Base-by-base conservation (phyloP, 2,113 vertebrate genomes). In the Trinectes maculatus region DNA sequence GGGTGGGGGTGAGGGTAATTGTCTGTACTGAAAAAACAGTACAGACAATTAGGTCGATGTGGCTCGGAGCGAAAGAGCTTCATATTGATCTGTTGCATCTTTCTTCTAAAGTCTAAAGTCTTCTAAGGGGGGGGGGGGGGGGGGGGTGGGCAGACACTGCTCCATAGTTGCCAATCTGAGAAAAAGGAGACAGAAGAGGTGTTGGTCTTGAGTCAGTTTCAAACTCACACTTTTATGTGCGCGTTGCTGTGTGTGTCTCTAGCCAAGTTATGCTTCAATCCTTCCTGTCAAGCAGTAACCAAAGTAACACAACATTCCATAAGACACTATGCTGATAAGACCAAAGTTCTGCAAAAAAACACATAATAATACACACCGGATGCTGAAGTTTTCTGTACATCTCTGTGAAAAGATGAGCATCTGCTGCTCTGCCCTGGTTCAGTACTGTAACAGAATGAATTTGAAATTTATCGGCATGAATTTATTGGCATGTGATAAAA, bases 251-350 rank as follows among this genome's bases (percentile, higher is more conserved):
- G 1, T 34, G 54, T 33, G n/a, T 8, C 1, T 11, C 82, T 59
- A 42, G 97, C 95, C 98, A 97, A 99, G 80, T 95, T 95, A 79
- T 99, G 96, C 88, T 98, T 98, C 87, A 99, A 85, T 71, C 98
- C 85, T 18, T 95, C 94, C 98, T 99, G 87, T 43, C 1, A 8
- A 75, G 6, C 5, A 66, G 4, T 10, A 68, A 52, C 54, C 25
- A n/a, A n/a, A n/a, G n/a, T n/a, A n/a, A n/a, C n/a, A 61, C 18
- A 43, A 22, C 19, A 22, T 21, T 5, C 19, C 19, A 8, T 12
- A 11, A 21, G 6, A 21, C n/a, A n/a, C n/a, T n/a, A n/a, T n/a
- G n/a, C n/a, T n/a, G n/a, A n/a, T n/a, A n/a, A 5, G 8, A 8
- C 29, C 29, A 31, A 31, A 31, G 29, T 31, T 31, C 29, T 31